Percentiles rank a stretch among this genome's conserved stretches.
These are phyloP conservation scores for Trichoplusia ni DNA, from an alignment of 1,140 invertebrate species.

Conservation along the genomic window DNA sequence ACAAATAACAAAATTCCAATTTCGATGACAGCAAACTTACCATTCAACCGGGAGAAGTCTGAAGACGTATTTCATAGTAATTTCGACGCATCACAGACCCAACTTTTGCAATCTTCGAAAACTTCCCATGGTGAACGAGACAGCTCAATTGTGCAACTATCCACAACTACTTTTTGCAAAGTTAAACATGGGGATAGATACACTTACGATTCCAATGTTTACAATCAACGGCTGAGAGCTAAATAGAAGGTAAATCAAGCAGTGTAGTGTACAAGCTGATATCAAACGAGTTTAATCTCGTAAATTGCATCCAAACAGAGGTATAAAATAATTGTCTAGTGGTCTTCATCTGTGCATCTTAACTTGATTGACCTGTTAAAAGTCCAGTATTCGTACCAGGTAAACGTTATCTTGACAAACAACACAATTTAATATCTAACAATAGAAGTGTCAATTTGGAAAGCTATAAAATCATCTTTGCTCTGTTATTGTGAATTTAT, in stretches of 20 bases:
- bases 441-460: no score
- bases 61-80: slow-evolving; percentile 29
- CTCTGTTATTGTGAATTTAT: no score
- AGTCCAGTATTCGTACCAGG: no score
- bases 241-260: neutral
- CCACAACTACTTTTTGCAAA: neutral
- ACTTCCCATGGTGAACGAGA: slow-evolving; percentile 22
- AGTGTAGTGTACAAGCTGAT: no score
- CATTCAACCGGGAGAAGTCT: slow-evolving; percentile 40
- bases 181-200: slow-evolving; percentile 2
- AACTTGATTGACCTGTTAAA: no score
- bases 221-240: slow-evolving; percentile 1
- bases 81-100: slow-evolving; percentile 15
- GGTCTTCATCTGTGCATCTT: no score
- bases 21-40: slow-evolving; percentile 54
- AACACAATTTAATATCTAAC: no score
- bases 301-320: no score
- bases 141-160: slow-evolving; percentile 6
- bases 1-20: slow-evolving; percentile 46
- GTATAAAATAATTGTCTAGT: no score
- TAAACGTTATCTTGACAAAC: no score
- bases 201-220: neutral
- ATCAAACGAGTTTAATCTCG: no score
- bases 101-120: slow-evolving; percentile 34
- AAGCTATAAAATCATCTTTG: no score